Evolutionary conservation across 2,888 invertebrate genomes (phyloP).

Genomic region (Troides helena): DNA sequence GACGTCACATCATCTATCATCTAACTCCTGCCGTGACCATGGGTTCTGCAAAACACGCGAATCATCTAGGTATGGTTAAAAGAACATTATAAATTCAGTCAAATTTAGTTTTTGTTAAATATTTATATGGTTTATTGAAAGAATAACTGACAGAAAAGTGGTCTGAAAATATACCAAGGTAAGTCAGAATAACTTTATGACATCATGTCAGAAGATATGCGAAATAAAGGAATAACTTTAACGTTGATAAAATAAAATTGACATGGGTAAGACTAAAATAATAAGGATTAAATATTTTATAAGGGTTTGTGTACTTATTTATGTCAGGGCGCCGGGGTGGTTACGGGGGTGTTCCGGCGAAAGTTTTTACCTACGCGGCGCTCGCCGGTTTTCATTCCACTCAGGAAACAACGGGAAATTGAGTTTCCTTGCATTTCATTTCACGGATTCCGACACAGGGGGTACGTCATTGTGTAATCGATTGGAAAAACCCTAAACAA

Average conservation of each 20-base stretch:
- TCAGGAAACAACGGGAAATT: conserved; percentile 56
- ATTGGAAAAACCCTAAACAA: conserved; percentile 25
- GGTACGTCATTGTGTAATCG: conserved; percentile 42
- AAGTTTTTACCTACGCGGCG: conserved; percentile 52
- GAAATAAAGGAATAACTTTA: conserved; percentile 23
- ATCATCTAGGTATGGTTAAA: too few species aligned
- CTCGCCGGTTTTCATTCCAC: conserved; percentile 42
- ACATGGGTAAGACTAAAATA: conserved; percentile 38
- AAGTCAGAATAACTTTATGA: too few species aligned
- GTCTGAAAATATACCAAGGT: too few species aligned
- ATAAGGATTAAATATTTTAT: conserved; percentile 55
- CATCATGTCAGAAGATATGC: conserved; percentile 8
- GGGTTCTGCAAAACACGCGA: too few species aligned
- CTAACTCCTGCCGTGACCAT: too few species aligned
- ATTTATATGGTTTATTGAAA: too few species aligned
- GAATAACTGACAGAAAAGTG: too few species aligned
- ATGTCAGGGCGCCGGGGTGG: neutral
- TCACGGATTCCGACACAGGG: conserved; percentile 42
- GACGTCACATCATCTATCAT: too few species aligned
- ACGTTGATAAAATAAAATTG: conserved; percentile 30
- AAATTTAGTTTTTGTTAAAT: too few species aligned
- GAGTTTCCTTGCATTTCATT: conserved; percentile 56
- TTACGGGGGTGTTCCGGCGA: conserved; percentile 44
- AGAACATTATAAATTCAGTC: too few species aligned
- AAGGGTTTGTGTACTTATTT: conserved; percentile 40